phyloP scores from a whole-genome alignment of 2,113 vertebrate genomes.

The Columba janthina region DNA sequence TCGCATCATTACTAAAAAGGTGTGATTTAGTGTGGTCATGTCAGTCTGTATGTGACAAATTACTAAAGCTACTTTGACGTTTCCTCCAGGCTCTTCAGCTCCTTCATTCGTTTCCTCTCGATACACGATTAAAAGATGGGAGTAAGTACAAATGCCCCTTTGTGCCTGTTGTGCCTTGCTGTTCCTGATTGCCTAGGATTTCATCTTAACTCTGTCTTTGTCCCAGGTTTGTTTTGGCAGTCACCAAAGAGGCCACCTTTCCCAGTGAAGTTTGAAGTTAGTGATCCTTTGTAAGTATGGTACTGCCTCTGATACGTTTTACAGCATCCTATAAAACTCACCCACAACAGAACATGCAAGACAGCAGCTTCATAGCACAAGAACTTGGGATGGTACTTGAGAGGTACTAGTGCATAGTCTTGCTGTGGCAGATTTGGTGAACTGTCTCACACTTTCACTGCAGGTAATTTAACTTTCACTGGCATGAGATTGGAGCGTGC shows the following conservation, averaged over 20 bases:
- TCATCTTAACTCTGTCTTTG: slow-evolving; percentile 40
- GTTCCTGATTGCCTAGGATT: not conserved
- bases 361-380: not conserved
- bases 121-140: slow-evolving; percentile 96
- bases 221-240: slow-evolving; percentile 96
- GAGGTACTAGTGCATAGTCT: not conserved
- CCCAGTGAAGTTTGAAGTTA: slow-evolving; percentile 91
- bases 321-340: not conserved
- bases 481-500: not conserved
- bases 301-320: not conserved
- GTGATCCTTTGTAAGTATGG: slow-evolving; percentile 90
- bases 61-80: not conserved
- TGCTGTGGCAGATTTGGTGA: not conserved
- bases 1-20: not conserved
- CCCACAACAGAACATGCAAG: not conserved
- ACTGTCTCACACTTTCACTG: not conserved
- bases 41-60: not conserved
- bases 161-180: not conserved
- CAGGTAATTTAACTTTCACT: not conserved
- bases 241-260: slow-evolving; percentile 96
- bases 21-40: not conserved
- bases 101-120: slow-evolving; percentile 94
- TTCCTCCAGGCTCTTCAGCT: slow-evolving; percentile 89
- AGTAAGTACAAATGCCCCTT: slow-evolving; percentile 82
- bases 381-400: not conserved